A percentile compares a stretch with the other conserved stretches of the same genome.
phyloP scores from a whole-genome alignment of 2,888 invertebrate genomes.

The Eulithis prunata region DNA sequence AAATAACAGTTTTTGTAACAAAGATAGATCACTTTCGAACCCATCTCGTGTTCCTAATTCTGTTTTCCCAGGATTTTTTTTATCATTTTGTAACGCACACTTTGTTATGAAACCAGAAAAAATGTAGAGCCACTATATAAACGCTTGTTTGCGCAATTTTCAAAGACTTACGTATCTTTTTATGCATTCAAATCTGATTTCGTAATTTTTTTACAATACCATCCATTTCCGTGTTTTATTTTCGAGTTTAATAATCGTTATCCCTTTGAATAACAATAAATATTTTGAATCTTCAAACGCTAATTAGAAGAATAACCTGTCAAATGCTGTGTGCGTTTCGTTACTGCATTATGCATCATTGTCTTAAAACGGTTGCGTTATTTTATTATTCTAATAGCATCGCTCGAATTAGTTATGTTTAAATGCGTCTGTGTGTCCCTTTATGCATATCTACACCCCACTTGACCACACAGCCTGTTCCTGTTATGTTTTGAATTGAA shows the following conservation, averaged over 20 bases:
- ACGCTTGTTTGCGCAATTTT: slow-evolving; percentile 1
- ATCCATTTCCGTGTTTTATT: no score
- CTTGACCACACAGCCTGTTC: slow-evolving; percentile 76
- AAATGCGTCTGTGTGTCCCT: slow-evolving; percentile 53
- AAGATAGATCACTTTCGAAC: slow-evolving; percentile 40
- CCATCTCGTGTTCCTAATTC: slow-evolving; percentile 34
- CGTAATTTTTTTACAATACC: no score
- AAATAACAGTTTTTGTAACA: slow-evolving; percentile 62
- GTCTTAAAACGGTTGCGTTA: slow-evolving; percentile 41
- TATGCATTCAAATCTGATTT: no score
- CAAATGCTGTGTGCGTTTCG: slow-evolving; percentile 45
- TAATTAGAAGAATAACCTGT: slow-evolving; percentile 21
- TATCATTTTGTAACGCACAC: slow-evolving; percentile 29
- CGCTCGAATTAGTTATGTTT: slow-evolving; percentile 71
- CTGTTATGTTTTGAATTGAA: slow-evolving; percentile 65
- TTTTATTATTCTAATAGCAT: slow-evolving; percentile 54
- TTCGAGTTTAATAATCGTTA: no score
- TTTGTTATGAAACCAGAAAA: slow-evolving; percentile 1
- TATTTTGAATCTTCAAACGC: neutral
- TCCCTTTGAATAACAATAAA: neutral
- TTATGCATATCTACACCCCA: slow-evolving; percentile 61
- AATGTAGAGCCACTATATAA: neutral
- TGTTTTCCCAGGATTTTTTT: slow-evolving; percentile 37
- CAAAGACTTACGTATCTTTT: no score
- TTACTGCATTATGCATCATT: slow-evolving; percentile 50